Conservation (phyloP, 2,888 invertebrate genomes). For the Auanema freiburgensis region DNA sequence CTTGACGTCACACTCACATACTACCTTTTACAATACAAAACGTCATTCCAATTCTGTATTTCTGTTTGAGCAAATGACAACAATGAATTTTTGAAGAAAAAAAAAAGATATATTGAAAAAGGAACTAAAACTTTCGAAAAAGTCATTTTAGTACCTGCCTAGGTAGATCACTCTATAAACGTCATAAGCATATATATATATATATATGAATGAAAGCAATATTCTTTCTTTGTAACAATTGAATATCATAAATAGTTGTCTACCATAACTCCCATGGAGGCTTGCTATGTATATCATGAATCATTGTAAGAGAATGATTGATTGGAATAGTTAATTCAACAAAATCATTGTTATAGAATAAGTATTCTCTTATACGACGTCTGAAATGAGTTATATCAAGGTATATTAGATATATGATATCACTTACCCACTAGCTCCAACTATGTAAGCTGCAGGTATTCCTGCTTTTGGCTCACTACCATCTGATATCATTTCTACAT, state of each 20-base stretch:
- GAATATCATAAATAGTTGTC: neutral
- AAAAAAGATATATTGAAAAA: too few relatives aligned
- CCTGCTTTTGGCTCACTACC: constrained; percentile 18
- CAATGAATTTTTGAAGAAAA: too few relatives aligned
- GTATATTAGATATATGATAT: neutral
- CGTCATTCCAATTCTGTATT: too few relatives aligned
- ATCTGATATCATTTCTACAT: constrained; percentile 25
- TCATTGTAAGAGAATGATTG: constrained; percentile 19
- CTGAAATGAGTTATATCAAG: constrained; percentile 9
- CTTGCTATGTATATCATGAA: constrained; percentile 22
- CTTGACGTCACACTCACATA: too few relatives aligned
- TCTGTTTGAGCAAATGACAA: too few relatives aligned
- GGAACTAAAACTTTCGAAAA: too few relatives aligned
- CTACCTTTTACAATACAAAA: too few relatives aligned
- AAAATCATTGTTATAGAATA: constrained; percentile 14
- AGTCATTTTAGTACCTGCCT: too few relatives aligned
- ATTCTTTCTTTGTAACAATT: too few relatives aligned
- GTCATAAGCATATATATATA: too few relatives aligned
- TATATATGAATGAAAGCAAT: too few relatives aligned
- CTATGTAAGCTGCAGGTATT: constrained; percentile 24
- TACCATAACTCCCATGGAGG: constrained; percentile 29
- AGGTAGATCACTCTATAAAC: too few relatives aligned
- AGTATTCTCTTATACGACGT: constrained; percentile 18
- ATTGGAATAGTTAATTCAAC: constrained; percentile 22
- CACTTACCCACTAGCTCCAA: constrained; percentile 25